Percentiles rank a stretch among this genome's conserved stretches.
Conservation (phyloP, 30 jellyfish, hydroid and myxozoan genomes). For the Catostylus mosaicus region DNA sequence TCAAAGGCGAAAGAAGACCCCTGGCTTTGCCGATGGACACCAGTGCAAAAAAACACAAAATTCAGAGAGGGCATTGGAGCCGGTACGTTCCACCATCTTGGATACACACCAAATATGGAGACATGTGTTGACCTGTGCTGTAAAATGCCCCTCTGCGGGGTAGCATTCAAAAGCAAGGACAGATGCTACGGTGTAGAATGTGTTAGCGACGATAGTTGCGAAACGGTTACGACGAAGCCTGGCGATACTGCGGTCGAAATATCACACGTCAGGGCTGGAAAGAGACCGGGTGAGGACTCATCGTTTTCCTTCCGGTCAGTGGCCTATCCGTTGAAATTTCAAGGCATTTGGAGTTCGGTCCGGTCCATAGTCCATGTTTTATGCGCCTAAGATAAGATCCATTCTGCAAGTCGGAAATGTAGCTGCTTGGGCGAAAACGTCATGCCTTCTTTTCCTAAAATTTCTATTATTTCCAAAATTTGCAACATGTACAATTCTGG, state of each 20-base stretch:
- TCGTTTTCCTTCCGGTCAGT: slow-evolving; percentile 36
- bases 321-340: slow-evolving; percentile 38
- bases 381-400: no score
- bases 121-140: slow-evolving; percentile 94
- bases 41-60: slow-evolving; percentile 75
- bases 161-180: slow-evolving; percentile 83
- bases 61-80: slow-evolving; percentile 89
- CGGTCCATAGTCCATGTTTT: no score
- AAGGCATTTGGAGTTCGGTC: not conserved
- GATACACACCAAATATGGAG: slow-evolving; percentile 93
- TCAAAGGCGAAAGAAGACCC: slow-evolving; percentile 67
- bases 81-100: slow-evolving; percentile 89
- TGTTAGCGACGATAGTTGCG: slow-evolving; percentile 87
- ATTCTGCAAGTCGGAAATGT: no score
- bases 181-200: slow-evolving; percentile 96
- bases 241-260: slow-evolving; percentile 77
- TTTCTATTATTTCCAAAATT: no score
- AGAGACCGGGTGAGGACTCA: slow-evolving; percentile 84
- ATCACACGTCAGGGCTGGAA: slow-evolving; percentile 96
- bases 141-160: slow-evolving; percentile 91
- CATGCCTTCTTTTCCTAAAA: no score
- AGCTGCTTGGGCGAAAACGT: no score
- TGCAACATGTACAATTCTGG: no score
- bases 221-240: slow-evolving; percentile 66
- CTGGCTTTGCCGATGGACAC: slow-evolving; percentile 91